Base-by-base conservation (phyloP, 2,888 invertebrate species). In the Machimus atricapillus region DNA sequence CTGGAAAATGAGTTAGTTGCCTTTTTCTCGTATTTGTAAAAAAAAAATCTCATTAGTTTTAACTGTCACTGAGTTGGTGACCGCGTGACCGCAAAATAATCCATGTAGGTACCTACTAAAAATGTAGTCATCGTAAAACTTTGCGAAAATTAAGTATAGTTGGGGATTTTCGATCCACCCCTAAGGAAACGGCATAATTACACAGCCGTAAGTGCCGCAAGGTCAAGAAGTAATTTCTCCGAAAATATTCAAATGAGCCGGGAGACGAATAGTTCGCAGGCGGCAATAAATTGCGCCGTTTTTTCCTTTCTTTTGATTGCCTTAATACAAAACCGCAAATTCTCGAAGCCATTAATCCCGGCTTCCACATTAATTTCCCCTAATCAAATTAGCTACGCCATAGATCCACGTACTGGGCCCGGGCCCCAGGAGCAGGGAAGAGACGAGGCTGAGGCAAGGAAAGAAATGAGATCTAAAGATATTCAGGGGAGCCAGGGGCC, bases 361-460 rank as follows among this genome's bases (percentile, higher is more conserved):
- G 82, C 56, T 86, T 86, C 79, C 82, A 85, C 85, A 87, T 86
- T 87, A 87, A 85, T 85, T 85, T 87, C 58, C 56, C 76, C 66
- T 87, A 87, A 87, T 88, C 87, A 87, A 88, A 88, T 88, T 88
- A 85, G 82, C 85, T 88, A 73, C 40, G 77, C 77, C 52, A 77
- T 85, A 76, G 79, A 85, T 79, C 52, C 81, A 81, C 81, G 81
- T 87, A 56, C 78, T 58, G 58, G 9, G 56, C 40, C 19, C 40
- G 58, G n/a, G 56, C 37, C 43, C 56, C 34, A 58, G 58, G n/a
- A n/a, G 66, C 12, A 3, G 66, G 66, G 66, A 8, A 8, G 8
- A 9, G 66, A 2, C 19, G 8, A 1, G 19, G 66, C 66, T 19
- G 66, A 66, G 27, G 66, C 27, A 77, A 76, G 56, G 31, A 58